A percentile compares a stretch with the other conserved stretches of the same genome.
Evolutionary conservation across 2,797 vertebrate species (phyloP).

Genomic region (Sardinella longiceps): DNA sequence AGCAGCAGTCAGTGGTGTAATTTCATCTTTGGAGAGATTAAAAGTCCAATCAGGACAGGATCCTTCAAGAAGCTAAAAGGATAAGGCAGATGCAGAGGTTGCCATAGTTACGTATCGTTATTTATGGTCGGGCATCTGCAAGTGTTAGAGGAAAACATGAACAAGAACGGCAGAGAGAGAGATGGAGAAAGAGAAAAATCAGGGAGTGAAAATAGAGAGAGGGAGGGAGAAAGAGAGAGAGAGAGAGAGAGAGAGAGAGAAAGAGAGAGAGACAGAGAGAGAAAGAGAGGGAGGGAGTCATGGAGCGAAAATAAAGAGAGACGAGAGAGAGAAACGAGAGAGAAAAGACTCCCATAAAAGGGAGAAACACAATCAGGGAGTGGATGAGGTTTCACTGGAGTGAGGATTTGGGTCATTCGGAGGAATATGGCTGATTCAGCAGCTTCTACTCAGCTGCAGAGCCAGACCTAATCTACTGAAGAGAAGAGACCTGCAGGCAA

Average conservation of each 20-base stretch:
- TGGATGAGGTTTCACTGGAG: slow-evolving; percentile 85
- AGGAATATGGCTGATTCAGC: slow-evolving; percentile 91
- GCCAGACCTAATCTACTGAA: slow-evolving; percentile 81
- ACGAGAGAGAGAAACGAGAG: slow-evolving; percentile 39
- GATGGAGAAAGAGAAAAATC: background rate
- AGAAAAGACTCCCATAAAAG: slow-evolving; percentile 36
- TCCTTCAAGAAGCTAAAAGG: background rate
- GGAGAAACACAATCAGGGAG: slow-evolving; percentile 76
- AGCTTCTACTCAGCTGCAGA: slow-evolving; percentile 63
- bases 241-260: background rate
- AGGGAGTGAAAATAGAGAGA: slow-evolving; percentile 30
- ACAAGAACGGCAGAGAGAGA: background rate
- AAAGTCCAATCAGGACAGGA: background rate
- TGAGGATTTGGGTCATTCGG: slow-evolving; percentile 94
- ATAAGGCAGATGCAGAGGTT: slow-evolving; percentile 33
- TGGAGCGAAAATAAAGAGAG: slow-evolving; percentile 39
- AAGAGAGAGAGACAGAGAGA: slow-evolving; percentile 12
- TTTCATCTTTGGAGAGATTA: background rate
- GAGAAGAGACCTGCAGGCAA: slow-evolving; percentile 70
- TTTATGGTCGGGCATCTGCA: slow-evolving; percentile 14
- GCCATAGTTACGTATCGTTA: slow-evolving; percentile 40
- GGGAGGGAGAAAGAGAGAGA: slow-evolving; percentile 25
- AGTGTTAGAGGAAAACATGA: slow-evolving; percentile 13
- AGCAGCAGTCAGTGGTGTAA: too few relatives aligned
- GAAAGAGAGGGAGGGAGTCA: slow-evolving; percentile 39